These are phyloP conservation scores for Empis stercorea DNA, from an alignment of 2,888 invertebrate genomes.

Conservation along the genomic window DNA sequence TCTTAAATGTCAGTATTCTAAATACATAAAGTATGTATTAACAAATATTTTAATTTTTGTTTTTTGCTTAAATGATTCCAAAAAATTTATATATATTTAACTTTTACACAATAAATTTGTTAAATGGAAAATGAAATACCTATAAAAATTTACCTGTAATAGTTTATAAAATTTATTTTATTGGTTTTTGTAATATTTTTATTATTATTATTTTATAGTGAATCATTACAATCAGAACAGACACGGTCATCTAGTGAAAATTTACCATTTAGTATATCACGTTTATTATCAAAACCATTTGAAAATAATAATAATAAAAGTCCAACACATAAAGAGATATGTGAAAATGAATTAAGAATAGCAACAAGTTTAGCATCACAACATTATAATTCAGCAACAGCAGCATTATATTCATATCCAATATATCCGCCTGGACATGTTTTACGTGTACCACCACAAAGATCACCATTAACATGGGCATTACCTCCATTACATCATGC, in stretches of 20 bases:
- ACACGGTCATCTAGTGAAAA: constrained; percentile 39
- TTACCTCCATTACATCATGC: constrained; percentile 42
- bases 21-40: too few relatives aligned
- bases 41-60: too few relatives aligned
- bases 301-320: constrained; percentile 40
- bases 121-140: too few relatives aligned
- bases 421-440: constrained; percentile 52
- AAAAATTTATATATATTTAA: too few relatives aligned
- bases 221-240: constrained; percentile 37
- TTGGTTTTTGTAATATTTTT: too few relatives aligned
- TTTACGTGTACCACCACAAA: constrained; percentile 67
- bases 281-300: constrained; percentile 63
- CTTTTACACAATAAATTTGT: too few relatives aligned
- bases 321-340: constrained; percentile 28
- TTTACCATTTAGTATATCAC: constrained; percentile 70
- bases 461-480: constrained; percentile 38
- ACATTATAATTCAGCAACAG: constrained; percentile 29
- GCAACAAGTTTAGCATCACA: constrained; percentile 34
- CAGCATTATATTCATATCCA: constrained; percentile 35
- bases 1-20: too few relatives aligned
- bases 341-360: constrained; percentile 32
- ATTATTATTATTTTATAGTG: constrained; percentile 24
- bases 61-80: too few relatives aligned
- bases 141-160: too few relatives aligned
- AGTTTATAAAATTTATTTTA: too few relatives aligned